Conservation (phyloP, 35 echinoderm and acorn worm genomes). For the Ptychodera flava region DNA sequence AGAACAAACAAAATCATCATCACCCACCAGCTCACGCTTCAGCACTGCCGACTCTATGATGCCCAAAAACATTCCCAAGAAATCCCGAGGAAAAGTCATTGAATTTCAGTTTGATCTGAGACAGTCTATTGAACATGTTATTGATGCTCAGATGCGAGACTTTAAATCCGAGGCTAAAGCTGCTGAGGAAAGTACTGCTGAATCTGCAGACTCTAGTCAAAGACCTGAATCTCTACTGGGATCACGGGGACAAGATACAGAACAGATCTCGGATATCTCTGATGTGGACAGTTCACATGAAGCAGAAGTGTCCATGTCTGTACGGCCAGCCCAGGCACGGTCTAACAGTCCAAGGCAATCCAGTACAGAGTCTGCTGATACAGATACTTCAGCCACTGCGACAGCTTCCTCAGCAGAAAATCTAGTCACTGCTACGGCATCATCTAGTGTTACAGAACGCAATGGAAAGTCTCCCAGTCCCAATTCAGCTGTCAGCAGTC, state of each 20-base stretch:
- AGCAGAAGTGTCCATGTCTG: not conserved
- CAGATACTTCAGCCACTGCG: not conserved
- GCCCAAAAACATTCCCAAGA: no score
- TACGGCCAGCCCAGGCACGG: not conserved
- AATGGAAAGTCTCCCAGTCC: not conserved
- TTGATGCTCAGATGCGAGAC: constrained; percentile 9
- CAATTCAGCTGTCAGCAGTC: not conserved
- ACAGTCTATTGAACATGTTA: constrained; percentile 15
- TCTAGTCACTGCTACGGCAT: not conserved
- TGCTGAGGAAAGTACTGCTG: not conserved
- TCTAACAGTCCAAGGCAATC: not conserved
- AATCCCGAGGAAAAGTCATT: not conserved
- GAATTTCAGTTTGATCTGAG: constrained; percentile 11
- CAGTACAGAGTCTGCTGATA: not conserved
- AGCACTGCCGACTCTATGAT: not conserved
- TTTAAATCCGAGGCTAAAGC: not conserved
- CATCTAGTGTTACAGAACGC: not conserved
- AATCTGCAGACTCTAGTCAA: not conserved
- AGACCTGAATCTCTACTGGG: not conserved
- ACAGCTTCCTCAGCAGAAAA: not conserved
- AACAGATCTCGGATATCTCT: not conserved
- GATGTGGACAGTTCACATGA: not conserved
- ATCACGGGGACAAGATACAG: not conserved
- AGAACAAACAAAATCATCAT: not conserved
- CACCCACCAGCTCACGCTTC: not conserved